Evolutionary conservation across 1,140 invertebrate species (phyloP).

Genomic region (Zaprionus taronus): DNA sequence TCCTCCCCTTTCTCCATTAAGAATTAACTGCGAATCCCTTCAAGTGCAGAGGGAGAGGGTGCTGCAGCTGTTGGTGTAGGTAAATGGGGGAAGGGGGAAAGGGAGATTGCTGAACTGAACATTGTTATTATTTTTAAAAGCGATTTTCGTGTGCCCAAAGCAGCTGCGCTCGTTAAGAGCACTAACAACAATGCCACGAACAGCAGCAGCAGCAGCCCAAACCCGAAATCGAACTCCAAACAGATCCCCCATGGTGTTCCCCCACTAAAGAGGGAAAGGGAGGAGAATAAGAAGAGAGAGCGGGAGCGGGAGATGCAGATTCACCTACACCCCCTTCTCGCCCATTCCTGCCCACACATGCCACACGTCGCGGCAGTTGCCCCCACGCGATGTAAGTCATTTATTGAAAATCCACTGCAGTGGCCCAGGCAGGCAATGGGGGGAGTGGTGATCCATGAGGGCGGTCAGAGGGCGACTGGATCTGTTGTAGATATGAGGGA

Average conservation of each 20-base stretch:
- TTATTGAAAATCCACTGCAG: conserved; percentile 78
- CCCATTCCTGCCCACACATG: not conserved
- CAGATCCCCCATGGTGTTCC: not conserved
- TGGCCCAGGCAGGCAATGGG: not conserved
- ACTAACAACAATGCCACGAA: conserved; percentile 53
- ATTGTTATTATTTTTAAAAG: conserved; percentile 80
- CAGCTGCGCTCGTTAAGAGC: conserved; percentile 80
- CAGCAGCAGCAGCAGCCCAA: not conserved
- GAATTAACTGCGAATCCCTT: too few species aligned
- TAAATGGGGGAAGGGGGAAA: not conserved
- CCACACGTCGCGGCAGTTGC: conserved; percentile 24
- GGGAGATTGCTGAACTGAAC: conserved; percentile 24
- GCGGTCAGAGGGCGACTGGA: conserved; percentile 17
- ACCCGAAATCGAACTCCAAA: not conserved
- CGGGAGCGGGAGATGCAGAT: not conserved
- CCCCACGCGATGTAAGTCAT: conserved; percentile 72
- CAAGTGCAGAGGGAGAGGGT: not conserved
- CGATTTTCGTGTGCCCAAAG: conserved; percentile 69
- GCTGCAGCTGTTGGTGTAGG: not conserved
- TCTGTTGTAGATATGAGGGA: conserved; percentile 5
- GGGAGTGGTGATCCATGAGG: not conserved
- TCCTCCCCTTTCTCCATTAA: too few species aligned
- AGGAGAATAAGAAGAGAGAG: not conserved
- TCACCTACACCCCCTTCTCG: not conserved
- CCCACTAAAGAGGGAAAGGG: not conserved